Base-by-base conservation (phyloP, 2,888 invertebrate species). In the Chymomyza amoena region DNA sequence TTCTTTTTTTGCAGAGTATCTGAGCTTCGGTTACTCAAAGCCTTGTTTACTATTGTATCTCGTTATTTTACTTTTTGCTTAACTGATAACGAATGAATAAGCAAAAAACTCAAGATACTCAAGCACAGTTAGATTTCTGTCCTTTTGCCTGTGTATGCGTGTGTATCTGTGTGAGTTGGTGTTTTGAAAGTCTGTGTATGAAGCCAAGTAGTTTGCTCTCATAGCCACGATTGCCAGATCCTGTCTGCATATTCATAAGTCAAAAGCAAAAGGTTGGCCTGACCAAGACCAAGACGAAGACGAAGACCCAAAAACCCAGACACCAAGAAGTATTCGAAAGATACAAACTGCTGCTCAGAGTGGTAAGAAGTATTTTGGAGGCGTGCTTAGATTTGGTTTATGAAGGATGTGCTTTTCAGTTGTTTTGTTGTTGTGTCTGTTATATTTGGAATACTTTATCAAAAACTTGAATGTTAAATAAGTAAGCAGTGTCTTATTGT, bases 401-500 rank as follows among this genome's bases (percentile, higher is more conserved):
- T 36, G 54, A 61, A 54, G 65, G 66, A 66, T 67, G 66, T 57
- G 16, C 64, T 64, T 39, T 50, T 66, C 61, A 18, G 45, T 67
- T 59, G 71, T 51, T 61, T 69, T 73, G 70, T 69, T 75, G 61
- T 10, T 65, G 39, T 68, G 51, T 68, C 75, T 70, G 59, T 70
- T 73, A 45, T 45, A 45, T 45, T 45, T 45, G 13, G 10, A 20
- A 54, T n/a, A 76, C 78, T 78, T 79, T 72, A 78, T 78, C 79
- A 78, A 73, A 76, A 79, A 73, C 73, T 78, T 76, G 76, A 79
- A 79, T 79, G 72, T 70, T 70, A 76, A 76, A 76, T 77, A 76
- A 73, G 73, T 73, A 64, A 76, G 65, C 64, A 66, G 32, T 57
- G 45, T 39, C 62, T 9, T 51, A 39, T 64, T 62, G 66, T 64